Evolutionary conservation across 2,888 invertebrate species (phyloP).

Genomic region (Margaritifera margaritifera): DNA sequence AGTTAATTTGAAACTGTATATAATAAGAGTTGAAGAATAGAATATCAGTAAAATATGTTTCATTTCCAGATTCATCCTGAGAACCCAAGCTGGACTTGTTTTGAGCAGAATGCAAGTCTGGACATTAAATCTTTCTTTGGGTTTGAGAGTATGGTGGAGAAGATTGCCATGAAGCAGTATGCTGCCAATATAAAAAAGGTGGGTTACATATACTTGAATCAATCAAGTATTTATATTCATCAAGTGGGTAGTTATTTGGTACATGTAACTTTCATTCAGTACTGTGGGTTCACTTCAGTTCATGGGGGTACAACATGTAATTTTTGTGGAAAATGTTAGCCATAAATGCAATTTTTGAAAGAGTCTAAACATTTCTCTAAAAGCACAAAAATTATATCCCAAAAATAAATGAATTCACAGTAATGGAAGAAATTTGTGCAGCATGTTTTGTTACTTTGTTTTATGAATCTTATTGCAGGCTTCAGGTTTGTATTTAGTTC

Average conservation of each 20-base stretch:
- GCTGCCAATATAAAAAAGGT: conserved; percentile 87
- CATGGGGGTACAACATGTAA: background rate
- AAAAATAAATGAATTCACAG: too few relatives aligned
- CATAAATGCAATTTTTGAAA: too few relatives aligned
- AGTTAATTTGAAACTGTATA: too few relatives aligned
- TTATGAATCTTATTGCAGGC: too few relatives aligned
- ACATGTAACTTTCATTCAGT: background rate
- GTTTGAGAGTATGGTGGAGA: conserved; percentile 94
- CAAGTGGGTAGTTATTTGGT: background rate
- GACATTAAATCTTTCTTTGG: conserved; percentile 97
- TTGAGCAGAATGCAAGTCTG: conserved; percentile 92
- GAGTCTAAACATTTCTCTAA: too few relatives aligned
- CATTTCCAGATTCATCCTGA: conserved; percentile 88
- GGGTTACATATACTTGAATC: conserved; percentile 9
- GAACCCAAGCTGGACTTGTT: conserved; percentile 95
- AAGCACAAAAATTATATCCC: too few relatives aligned
- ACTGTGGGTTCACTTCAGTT: background rate
- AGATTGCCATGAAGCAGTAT: conserved; percentile 96
- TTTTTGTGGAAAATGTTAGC: too few relatives aligned
- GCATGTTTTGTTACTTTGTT: too few relatives aligned
- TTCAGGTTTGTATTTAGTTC: too few relatives aligned
- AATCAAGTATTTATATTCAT: background rate
- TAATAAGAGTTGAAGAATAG: too few relatives aligned
- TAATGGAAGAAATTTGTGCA: too few relatives aligned
- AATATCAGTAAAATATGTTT: background rate